phyloP scores from a whole-genome alignment of 2,888 invertebrate species.

The Sceliomorpha sp. region DNA sequence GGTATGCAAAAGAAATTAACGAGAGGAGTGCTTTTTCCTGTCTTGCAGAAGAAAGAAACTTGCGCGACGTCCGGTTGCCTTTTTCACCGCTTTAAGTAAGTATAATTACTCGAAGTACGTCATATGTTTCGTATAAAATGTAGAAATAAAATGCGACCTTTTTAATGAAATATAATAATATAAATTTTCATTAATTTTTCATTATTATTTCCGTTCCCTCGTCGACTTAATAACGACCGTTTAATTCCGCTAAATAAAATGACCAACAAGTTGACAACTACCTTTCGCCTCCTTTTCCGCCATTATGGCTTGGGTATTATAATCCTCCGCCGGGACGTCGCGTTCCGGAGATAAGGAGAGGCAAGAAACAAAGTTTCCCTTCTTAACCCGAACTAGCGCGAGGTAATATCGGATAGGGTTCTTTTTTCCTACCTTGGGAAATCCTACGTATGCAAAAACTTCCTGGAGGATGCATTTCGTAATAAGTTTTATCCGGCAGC shows the following conservation, averaged over 20 bases:
- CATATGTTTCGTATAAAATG: too few relatives aligned
- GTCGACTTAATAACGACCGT: conserved; percentile 44
- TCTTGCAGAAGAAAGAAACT: too few relatives aligned
- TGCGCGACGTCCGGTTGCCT: too few relatives aligned
- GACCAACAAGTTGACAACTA: conserved; percentile 49
- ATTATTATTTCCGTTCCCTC: conserved; percentile 28
- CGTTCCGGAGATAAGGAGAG: conserved; percentile 40
- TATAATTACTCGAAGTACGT: too few relatives aligned
- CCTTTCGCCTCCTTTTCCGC: conserved; percentile 31
- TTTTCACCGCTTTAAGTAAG: too few relatives aligned
- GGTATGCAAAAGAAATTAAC: too few relatives aligned
- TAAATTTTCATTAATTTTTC: too few relatives aligned
- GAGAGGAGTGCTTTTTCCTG: too few relatives aligned
- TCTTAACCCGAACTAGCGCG: conserved; percentile 31
- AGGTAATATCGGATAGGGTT: conserved; percentile 25
- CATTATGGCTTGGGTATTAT: conserved; percentile 43
- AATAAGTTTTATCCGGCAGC: conserved; percentile 56
- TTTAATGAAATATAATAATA: too few relatives aligned
- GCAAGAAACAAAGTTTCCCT: conserved; percentile 47
- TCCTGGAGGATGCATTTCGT: conserved; percentile 52
- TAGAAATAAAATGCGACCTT: too few relatives aligned
- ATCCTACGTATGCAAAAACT: conserved; percentile 53
- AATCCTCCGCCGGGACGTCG: conserved; percentile 42
- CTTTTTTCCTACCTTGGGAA: conserved; percentile 41
- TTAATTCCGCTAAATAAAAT: conserved; percentile 21